Conservation (phyloP, 2,888 invertebrate species). For the Teinopalpus imperialis region DNA sequence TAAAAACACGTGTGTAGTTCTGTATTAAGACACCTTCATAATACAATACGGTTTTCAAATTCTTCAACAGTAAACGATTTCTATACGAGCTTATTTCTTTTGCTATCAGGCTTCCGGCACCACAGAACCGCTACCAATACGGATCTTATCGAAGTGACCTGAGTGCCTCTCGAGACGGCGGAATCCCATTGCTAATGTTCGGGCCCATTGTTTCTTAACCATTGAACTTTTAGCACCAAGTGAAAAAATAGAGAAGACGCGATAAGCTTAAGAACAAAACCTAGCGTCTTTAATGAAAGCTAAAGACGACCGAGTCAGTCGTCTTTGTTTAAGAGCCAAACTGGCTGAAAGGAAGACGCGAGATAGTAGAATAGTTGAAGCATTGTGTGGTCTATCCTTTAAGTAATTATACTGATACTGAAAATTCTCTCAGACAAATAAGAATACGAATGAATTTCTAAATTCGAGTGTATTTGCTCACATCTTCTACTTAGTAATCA, state of each 20-base stretch:
- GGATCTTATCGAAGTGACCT: constrained; percentile 34
- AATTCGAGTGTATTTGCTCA: too few species aligned
- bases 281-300: constrained; percentile 34
- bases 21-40: too few species aligned
- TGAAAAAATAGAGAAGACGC: constrained; percentile 28
- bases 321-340: constrained; percentile 2
- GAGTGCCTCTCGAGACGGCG: constrained; percentile 44
- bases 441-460: too few species aligned
- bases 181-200: constrained; percentile 50
- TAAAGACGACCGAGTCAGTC: constrained; percentile 25
- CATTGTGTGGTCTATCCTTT: background rate
- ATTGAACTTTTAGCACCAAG: constrained; percentile 35
- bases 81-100: constrained; percentile 5
- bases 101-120: constrained; percentile 7
- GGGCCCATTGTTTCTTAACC: constrained; percentile 48
- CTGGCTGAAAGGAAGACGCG: background rate
- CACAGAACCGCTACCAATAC: constrained; percentile 26
- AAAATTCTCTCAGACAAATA: background rate
- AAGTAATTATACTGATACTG: constrained; percentile 5
- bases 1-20: too few species aligned
- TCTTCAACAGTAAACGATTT: constrained; percentile 12
- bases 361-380: constrained; percentile 9
- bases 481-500: too few species aligned
- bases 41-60: too few species aligned
- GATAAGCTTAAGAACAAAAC: constrained; percentile 40